Evolutionary conservation across 2,113 vertebrate genomes (phyloP).

Genomic region (Formicarius rufipectus): DNA sequence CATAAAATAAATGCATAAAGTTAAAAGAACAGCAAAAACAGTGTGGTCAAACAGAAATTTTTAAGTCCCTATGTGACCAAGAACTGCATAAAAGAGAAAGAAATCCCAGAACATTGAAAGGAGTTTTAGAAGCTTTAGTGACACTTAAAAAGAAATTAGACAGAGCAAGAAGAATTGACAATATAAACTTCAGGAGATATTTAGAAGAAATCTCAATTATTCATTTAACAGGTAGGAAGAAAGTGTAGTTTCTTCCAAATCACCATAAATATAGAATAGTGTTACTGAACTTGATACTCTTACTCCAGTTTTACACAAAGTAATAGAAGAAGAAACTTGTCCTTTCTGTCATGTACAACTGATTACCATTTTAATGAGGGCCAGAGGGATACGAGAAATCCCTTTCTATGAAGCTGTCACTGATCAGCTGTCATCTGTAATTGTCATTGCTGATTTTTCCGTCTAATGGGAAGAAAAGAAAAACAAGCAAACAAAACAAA

Average conservation of each 20-base stretch:
- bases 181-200: background rate
- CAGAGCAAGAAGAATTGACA: background rate
- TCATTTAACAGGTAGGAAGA: background rate
- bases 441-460: background rate
- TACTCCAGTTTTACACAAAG: background rate
- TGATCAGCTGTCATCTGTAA: background rate
- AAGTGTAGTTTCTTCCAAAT: background rate
- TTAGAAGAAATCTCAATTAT: background rate
- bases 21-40: background rate
- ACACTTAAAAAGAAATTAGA: background rate
- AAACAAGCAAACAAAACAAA: too few species aligned
- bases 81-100: background rate
- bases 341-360: background rate
- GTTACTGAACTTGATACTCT: background rate
- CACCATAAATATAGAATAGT: background rate
- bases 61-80: background rate
- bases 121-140: background rate
- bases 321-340: background rate
- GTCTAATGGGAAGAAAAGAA: background rate
- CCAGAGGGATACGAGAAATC: background rate
- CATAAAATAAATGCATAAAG: constrained; percentile 24
- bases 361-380: background rate
- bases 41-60: background rate
- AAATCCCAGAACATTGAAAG: background rate
- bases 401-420: background rate